Percentiles rank a stretch among this genome's conserved stretches.
These are phyloP conservation scores for Anhinga anhinga DNA, from an alignment of 2,113 vertebrate species.

Conservation along the genomic window DNA sequence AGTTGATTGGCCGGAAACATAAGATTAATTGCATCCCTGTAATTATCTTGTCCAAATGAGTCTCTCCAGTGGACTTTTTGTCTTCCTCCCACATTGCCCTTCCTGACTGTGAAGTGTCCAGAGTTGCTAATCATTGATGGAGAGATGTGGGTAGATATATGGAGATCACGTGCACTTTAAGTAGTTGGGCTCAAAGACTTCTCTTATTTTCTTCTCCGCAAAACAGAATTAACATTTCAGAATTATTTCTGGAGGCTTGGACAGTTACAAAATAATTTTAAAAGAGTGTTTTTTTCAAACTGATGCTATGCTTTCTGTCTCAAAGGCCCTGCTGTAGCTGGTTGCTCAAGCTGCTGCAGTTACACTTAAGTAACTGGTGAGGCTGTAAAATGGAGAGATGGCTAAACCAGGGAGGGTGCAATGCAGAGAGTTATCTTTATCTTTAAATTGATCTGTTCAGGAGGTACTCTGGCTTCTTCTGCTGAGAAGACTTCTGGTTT, in stretches of 20 bases:
- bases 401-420: neutral
- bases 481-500: neutral
- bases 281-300: neutral
- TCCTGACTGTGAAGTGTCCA: neutral
- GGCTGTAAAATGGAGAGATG: neutral
- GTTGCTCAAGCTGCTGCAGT: neutral
- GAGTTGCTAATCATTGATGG: neutral
- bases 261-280: neutral
- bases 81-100: neutral
- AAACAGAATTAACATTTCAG: neutral
- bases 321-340: neutral
- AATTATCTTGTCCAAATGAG: constrained; percentile 8
- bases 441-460: neutral
- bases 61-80: neutral
- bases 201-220: neutral
- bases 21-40: neutral
- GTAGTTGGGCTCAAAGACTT: neutral
- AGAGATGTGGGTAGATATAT: neutral
- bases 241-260: neutral
- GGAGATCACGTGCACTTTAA: neutral
- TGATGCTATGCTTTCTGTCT: neutral
- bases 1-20: neutral
- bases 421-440: neutral
- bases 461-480: neutral
- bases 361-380: rapidly evolving